Base-by-base conservation (phyloP, 30 jellyfish, hydroid and myxozoan species). In the Pelagia noctiluca region DNA sequence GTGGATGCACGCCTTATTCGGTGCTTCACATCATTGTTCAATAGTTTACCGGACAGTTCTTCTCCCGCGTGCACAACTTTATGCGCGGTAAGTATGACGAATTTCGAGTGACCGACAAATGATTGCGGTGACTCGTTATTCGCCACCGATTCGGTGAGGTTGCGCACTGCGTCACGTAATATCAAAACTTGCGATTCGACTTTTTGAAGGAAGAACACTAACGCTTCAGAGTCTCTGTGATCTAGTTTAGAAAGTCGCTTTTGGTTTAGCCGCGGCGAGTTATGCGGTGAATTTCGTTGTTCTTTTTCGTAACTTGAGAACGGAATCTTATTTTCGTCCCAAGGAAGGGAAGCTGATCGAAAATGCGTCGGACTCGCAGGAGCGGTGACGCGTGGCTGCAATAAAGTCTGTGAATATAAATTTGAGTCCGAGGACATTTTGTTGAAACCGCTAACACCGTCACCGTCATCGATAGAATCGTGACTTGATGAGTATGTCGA, bases 41-140 rank as follows among this genome's bases (percentile, higher is more conserved):
- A 37, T 22, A 94, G 63, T 47, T 96, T 77, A 60, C 75, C 95
- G 5, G 84, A 23, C 32, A 88, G 88, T 53, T 94, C 99, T 65
- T 94, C 97, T 0, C 97, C 99, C 30, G 97, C 94, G 62, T 88
- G 96, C 23, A 94, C 99, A 7, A 94, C 99, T 84, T 94, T 94
- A 63, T 94, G 99, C 24, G 99, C 99, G 2, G 99, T 94, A 73
- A 94, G 72, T 35, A 94, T 94, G 21, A 94, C 95, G 81, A 94
- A 94, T 50, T 94, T 94, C 35, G 99, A 88, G 78, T 94, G 99
- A 13, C 97, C 75, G 11, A 94, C 99, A 71, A 94, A 94, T 2
- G 83, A 73, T 31, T 83, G 96, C 12, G 99, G 99, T 31, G 90
- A 89, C 37, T 88, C 96, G 73, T 85, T 96, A 46, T 94, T 94